phyloP scores from a whole-genome alignment of 2,888 invertebrate genomes.

The Ormyrus nitidulus region DNA sequence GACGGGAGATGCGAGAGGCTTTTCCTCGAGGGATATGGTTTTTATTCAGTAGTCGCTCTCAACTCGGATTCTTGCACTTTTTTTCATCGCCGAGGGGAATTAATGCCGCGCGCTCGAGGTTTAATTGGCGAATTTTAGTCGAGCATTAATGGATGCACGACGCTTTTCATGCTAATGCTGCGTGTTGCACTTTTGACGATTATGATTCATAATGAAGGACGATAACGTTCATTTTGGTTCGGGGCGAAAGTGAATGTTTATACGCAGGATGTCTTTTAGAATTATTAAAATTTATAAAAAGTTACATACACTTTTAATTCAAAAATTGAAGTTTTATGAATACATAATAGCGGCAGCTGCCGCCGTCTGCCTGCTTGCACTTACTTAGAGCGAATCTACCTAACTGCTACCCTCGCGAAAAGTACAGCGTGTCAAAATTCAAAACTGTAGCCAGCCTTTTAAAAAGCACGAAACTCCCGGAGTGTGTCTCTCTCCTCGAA shows the following conservation, averaged over 20 bases:
- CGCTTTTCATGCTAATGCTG: not conserved
- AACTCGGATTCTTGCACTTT: constrained; percentile 10
- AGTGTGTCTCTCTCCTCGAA: constrained; percentile 37
- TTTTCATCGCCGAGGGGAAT: not conserved
- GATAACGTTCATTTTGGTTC: too few relatives aligned
- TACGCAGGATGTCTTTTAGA: too few relatives aligned
- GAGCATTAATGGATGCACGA: not conserved
- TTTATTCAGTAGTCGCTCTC: constrained; percentile 36
- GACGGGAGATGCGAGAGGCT: constrained; percentile 21
- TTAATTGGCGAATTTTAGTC: constrained; percentile 40
- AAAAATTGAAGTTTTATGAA: too few relatives aligned
- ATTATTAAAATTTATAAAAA: too few relatives aligned
- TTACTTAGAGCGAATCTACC: too few relatives aligned
- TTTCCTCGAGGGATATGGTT: constrained; percentile 49
- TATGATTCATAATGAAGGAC: not conserved
- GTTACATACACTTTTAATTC: too few relatives aligned
- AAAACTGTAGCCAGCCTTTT: too few relatives aligned
- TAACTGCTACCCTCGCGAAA: too few relatives aligned
- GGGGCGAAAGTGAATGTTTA: too few relatives aligned
- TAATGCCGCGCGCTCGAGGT: not conserved
- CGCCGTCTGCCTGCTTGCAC: too few relatives aligned
- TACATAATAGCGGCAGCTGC: too few relatives aligned
- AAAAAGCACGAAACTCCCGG: too few relatives aligned
- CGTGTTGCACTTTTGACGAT: not conserved
- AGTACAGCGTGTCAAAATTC: not conserved